Base-by-base conservation (phyloP, 2,888 invertebrate genomes). In the Lypha dubia region DNA sequence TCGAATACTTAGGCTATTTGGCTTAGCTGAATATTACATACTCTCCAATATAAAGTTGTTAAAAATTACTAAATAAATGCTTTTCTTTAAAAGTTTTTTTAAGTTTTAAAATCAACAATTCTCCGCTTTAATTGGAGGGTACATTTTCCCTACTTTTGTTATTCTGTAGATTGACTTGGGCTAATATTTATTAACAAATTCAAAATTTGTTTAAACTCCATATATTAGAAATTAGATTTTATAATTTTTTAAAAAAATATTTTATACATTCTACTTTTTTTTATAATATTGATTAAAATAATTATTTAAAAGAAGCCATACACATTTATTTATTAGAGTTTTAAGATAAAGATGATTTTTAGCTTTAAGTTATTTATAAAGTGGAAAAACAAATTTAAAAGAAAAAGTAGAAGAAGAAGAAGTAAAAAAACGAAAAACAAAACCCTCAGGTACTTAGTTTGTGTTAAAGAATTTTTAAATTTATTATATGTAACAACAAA, bases 371-470 rank as follows among this genome's bases (percentile, higher is more conserved):
- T 60, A 44, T 56, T 67, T 65, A 84, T 74, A 53, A 76, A 41
- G 58, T 46, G 62, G n/a, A n/a, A n/a, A n/a, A n/a, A n/a, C n/a
- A n/a, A n/a, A n/a, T n/a, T n/a, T n/a, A n/a, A n/a, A n/a, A n/a
- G n/a, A 63, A 84, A 76, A 73, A 51, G 67, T 56, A n/a, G 60
- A 77, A 58, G 77, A 28, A 28, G 20, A 68, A 75, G 24, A 60
- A n/a, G n/a, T n/a, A n/a, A 86, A 44, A 49, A 83, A 67, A 85
- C 73, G 87, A 85, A 76, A 83, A 79, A 85, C 82, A 83, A 88
- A 80, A 91, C 89, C 90, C 91, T 91, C 91, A 92, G 92, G 91
- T 91, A 91, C 92, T 91, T 91, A 92, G 91, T 91, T 89, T 89
- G 89, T 89, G 90, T 86, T 83, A 73, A 80, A 83, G 49, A 71